Evolutionary conservation across 2,888 invertebrate genomes (phyloP).

Genomic region (Pammene aurita): DNA sequence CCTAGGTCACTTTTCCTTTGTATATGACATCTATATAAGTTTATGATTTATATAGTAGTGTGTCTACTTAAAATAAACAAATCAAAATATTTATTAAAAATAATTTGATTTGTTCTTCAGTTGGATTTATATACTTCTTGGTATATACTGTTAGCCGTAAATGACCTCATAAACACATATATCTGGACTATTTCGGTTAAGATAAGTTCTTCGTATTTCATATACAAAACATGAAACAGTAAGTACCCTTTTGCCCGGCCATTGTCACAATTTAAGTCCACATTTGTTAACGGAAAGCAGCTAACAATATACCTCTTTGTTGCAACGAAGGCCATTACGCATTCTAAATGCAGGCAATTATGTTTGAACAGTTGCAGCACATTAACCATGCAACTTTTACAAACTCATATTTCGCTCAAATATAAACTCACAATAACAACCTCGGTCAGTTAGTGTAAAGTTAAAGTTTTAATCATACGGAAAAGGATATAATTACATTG

Average conservation of each 20-base stretch:
- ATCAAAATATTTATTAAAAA: no score
- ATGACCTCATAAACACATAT: not conserved
- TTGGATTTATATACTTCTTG: no score
- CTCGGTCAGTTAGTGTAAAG: constrained; percentile 46
- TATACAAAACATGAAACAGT: not conserved
- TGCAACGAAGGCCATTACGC: constrained; percentile 21
- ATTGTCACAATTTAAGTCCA: constrained; percentile 11
- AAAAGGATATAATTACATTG: constrained; percentile 11
- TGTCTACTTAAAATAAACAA: no score
- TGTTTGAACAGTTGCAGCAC: constrained; percentile 28
- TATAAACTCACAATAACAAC: constrained; percentile 46
- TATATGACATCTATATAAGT: no score
- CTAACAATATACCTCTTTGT: constrained; percentile 15
- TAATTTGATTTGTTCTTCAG: no score
- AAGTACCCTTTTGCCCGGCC: not conserved
- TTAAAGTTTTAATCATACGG: constrained; percentile 50
- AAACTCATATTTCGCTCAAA: constrained; percentile 48
- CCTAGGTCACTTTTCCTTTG: no score
- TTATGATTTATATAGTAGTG: no score
- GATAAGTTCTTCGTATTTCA: not conserved
- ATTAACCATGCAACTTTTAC: constrained; percentile 18
- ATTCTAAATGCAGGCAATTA: constrained; percentile 33
- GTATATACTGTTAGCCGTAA: no score
- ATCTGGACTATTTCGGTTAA: not conserved
- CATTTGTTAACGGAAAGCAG: constrained; percentile 12